Evolutionary conservation across 2,888 invertebrate genomes (phyloP).

Genomic region (Lomographa bimaculata): DNA sequence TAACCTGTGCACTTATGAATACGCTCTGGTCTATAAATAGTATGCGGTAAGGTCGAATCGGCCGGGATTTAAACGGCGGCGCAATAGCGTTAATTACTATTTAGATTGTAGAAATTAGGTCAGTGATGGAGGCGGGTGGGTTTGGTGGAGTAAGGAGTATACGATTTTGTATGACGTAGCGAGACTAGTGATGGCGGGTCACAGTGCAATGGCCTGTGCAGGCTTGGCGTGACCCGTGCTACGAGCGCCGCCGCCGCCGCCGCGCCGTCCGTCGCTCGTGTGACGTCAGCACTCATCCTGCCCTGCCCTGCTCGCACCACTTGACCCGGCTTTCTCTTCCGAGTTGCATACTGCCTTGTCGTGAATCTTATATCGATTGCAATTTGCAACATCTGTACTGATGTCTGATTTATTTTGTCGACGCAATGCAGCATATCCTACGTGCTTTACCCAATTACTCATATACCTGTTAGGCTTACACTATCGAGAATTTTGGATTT

Average conservation of each 20-base stretch:
- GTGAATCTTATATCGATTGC: constrained; percentile 20
- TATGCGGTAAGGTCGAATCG: constrained; percentile 1
- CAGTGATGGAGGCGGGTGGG: constrained; percentile 41
- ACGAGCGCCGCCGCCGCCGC: constrained; percentile 16
- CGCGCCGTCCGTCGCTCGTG: constrained; percentile 26
- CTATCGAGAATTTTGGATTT: too few species aligned
- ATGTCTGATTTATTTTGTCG: not conserved
- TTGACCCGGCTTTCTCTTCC: constrained; percentile 36
- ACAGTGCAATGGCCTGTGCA: constrained; percentile 57
- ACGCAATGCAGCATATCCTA: too few species aligned
- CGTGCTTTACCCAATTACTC: too few species aligned
- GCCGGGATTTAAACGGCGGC: constrained; percentile 9
- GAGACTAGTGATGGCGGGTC: not conserved
- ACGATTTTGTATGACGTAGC: constrained; percentile 40
- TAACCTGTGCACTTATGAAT: not conserved
- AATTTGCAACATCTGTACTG: constrained; percentile 12
- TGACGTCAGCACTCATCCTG: constrained; percentile 37
- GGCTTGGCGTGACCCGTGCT: constrained; percentile 10
- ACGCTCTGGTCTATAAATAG: constrained; percentile 5
- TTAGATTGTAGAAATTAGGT: constrained; percentile 46
- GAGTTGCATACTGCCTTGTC: constrained; percentile 24
- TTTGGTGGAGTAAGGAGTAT: constrained; percentile 18
- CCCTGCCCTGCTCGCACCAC: constrained; percentile 35
- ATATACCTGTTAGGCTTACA: too few species aligned
- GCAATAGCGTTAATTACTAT: constrained; percentile 33